Base-by-base conservation (phyloP, 2,113 vertebrate species). In the Neodon shergylaensis region DNA sequence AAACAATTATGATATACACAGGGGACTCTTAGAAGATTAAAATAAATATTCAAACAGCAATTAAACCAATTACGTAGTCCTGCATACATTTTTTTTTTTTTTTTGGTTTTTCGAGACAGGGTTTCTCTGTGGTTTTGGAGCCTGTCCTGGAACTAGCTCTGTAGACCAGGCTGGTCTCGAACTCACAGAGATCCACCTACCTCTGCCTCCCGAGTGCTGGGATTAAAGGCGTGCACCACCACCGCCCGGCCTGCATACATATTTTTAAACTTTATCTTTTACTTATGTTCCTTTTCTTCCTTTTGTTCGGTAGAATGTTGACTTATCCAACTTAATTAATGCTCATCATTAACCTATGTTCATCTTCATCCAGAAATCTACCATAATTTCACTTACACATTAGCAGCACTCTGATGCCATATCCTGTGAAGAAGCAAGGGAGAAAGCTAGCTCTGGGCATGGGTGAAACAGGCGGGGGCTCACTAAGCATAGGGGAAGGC, bases 381-480 rank as follows among this genome's bases (percentile, higher is more conserved):
- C 74, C 49, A 17, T 88, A 88, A 84, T 74, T 94, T 95, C 68
- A 61, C n/a, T 91, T 96, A 88, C 12, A 74, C 52, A 73, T 95
- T 91, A 74, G 88, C 85, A 88, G 54, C n/a, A 89, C 28, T 52
- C 44, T 95, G 31, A 36, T 92, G 52, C 5, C 36, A 66, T 78
- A 91, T 94, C 16, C 28, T 78, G 73, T 47, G 54, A 63, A 86
- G 72, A 94, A 91, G 44, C n/a, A 86, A 88, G 33, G 14, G 89
- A 12, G 2, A 52, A 91, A 72, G n/a, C 4, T 33, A 76, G 76
- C 78, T n/a, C n/a, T 39, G 52, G 33, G 85, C n/a, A 3, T 42
- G 83, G 82, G 47, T 92, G 22, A 54, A 65, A 76, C 31, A 90
- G 78, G 21, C 42, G 42, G 58, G 17, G 63, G 54, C 77, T 94